These are phyloP conservation scores for Neotoma lepida DNA, from an alignment of 2,113 vertebrate species.

Conservation along the genomic window DNA sequence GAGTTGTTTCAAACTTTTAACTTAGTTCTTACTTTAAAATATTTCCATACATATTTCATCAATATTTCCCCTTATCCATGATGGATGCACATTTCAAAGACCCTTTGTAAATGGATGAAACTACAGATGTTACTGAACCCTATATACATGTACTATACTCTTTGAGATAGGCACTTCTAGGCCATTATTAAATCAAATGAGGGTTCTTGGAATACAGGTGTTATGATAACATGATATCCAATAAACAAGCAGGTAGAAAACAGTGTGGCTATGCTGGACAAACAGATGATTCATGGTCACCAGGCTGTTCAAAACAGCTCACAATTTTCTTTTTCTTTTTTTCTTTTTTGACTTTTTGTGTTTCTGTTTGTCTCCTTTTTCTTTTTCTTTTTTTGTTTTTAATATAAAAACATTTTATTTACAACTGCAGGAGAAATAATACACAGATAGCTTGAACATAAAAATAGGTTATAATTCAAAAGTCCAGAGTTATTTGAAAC, in stretches of 20 bases:
- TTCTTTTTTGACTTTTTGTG: too few species aligned
- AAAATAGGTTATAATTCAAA: too few species aligned
- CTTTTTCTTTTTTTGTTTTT: too few species aligned
- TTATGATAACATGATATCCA: not conserved
- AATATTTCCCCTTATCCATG: too few species aligned
- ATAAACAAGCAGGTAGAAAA: not conserved
- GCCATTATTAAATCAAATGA: not conserved
- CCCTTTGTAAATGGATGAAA: not conserved
- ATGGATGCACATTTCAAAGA: not conserved
- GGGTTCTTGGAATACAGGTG: not conserved
- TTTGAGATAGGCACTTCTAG: not conserved
- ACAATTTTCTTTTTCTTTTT: too few species aligned
- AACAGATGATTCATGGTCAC: not conserved
- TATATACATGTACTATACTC: not conserved
- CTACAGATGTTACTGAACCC: not conserved
- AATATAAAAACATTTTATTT: too few species aligned
- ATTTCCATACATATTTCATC: constrained; percentile 7
- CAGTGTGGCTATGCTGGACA: not conserved
- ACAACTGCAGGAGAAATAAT: too few species aligned
- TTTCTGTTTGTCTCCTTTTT: too few species aligned
- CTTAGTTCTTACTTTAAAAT: constrained; percentile 51
- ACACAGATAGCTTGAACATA: too few species aligned
- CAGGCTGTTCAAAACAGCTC: not conserved
- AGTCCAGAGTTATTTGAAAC: too few species aligned
- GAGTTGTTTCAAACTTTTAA: constrained; percentile 41